Base-by-base conservation (phyloP, 2,797 vertebrate species). In the Salmo trutta region DNA sequence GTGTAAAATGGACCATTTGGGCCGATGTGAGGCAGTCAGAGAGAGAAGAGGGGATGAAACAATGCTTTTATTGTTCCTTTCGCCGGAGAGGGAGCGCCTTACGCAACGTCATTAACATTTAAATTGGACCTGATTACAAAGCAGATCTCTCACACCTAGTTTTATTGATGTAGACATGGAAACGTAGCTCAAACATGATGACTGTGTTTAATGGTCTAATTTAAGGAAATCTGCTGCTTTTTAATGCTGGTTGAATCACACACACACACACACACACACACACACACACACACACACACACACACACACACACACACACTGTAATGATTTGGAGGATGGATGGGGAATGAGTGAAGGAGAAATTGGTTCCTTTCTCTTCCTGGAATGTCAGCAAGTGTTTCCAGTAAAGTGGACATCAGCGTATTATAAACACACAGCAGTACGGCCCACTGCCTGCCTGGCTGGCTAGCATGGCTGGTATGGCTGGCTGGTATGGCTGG, bases 101-200 rank as follows among this genome's bases (percentile, higher is more conserved):
- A 70, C 80, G 71, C 71, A 59, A 80, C 76, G 65, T 83, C 80
- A 86, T 87, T 87, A 83, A 80, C 79, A 82, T 83, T 80, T 81
- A 79, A 86, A 86, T 78, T 82, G 77, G 74, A 64, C 67, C 51
- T 85, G 84, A 84, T 85, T 86, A 79, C 77, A 70, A 79, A 81
- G 84, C 76, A 77, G 70, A 78, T 84, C 83, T 83, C 74, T 81
- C 79, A 78, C 78, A 81, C 81, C 77, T 82, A 33, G 69, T 81
- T 77, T 75, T 75, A 76, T 71, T 71, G 82, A 84, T 82, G 87
- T 79, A 66, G 75, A 85, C 80, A 77, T 36, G 53, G 62, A 82
- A 82, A 84, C 83, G 84, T 84, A 71, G 64, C 75, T 83, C 70
- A 80, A 73, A 81, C 73, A 74, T 80, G 67, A 87, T 78, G 79